Base-by-base conservation (phyloP, 1,140 invertebrate genomes). In the Papilio helenus region DNA sequence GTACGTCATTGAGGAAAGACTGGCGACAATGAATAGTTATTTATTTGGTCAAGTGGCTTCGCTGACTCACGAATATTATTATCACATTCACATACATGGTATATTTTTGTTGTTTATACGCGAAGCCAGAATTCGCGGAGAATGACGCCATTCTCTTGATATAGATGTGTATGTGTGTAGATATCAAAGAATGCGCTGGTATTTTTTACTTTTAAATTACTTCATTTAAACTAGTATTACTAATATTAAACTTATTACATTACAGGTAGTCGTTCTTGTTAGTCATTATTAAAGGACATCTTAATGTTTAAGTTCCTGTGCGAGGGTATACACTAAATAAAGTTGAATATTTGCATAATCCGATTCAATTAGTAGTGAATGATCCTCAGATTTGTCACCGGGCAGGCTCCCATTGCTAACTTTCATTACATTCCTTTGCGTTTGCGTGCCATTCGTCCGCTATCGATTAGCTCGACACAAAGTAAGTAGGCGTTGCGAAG, bases 1-100 rank as follows among this genome's bases (percentile, higher is more conserved):
- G 72, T 87, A 79, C 83, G 74, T 88, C 79, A 84, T 85, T 86
- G 84, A 89, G 82, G 86, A 86, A 88, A 90, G 86, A 87, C 84
- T 85, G 72, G 81, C 84, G 74, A 88, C 81, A 85, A 88, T 88
- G 86, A 92, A 92, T 92, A 90, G 85, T 87, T 91, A 90, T 93
- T 92, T 94, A 92, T 94, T 94, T 94, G 90, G 89, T 92, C 93
- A 94, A 94, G 90, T 94, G 92, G 78, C 79, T 88, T 82, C 74
- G 81, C 84, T 94, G 93, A 94, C 84, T 94, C 93, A 94, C 83
- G 82, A 88, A 87, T 93, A 92, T 92, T 92, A 92, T 92, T 93
- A 91, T 90, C 90, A 86, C 85, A 88, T 88, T 88, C 87, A 88
- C 86, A 90, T 87, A 92, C 89, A 87, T 84, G 83, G 87, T 87